A percentile compares a stretch with the other conserved stretches of the same genome.
These are phyloP conservation scores for Pyrrhia umbra DNA, from an alignment of 2,888 invertebrate species.

Conservation along the genomic window DNA sequence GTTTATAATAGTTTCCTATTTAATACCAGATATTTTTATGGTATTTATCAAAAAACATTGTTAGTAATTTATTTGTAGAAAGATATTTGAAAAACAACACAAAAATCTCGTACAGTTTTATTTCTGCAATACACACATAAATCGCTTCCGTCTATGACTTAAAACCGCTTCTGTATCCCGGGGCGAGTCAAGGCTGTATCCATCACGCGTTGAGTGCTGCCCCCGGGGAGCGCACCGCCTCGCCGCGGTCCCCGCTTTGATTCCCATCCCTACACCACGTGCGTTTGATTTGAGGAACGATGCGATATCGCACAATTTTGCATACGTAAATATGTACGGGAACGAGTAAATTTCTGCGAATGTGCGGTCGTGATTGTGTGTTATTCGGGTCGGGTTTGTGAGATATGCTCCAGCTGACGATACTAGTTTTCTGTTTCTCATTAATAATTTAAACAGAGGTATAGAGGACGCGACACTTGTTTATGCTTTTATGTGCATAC, in stretches of 20 bases:
- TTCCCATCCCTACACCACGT: constrained; percentile 43
- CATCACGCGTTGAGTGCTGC: constrained; percentile 61
- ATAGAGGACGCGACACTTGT: constrained; percentile 3
- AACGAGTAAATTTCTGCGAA: constrained; percentile 26
- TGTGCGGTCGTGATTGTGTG: constrained; percentile 1
- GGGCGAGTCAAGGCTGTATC: constrained; percentile 58
- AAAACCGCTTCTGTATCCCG: constrained; percentile 24
- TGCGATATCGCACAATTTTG: constrained; percentile 41
- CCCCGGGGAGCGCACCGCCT: constrained; percentile 57
- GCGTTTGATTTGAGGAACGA: constrained; percentile 57
- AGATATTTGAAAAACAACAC: too few species aligned
- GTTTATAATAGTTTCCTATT: background rate
- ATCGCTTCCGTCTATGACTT: constrained; percentile 23
- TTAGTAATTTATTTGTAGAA: too few species aligned
- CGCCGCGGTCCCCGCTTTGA: constrained; percentile 39
- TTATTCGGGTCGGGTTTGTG: constrained; percentile 13
- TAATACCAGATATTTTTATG: background rate
- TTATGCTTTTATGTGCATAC: constrained; percentile 6
- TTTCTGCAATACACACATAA: background rate
- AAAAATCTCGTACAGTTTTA: too few species aligned
- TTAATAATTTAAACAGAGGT: constrained; percentile 8
- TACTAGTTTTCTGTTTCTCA: constrained; percentile 1
- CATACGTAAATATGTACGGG: constrained; percentile 38
- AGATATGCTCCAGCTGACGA: constrained; percentile 11
- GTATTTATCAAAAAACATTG: too few species aligned